Percentiles rank a stretch among this genome's conserved stretches.
Evolutionary conservation across 2,797 vertebrate species (phyloP).

Genomic region (Girardinus metallicus): DNA sequence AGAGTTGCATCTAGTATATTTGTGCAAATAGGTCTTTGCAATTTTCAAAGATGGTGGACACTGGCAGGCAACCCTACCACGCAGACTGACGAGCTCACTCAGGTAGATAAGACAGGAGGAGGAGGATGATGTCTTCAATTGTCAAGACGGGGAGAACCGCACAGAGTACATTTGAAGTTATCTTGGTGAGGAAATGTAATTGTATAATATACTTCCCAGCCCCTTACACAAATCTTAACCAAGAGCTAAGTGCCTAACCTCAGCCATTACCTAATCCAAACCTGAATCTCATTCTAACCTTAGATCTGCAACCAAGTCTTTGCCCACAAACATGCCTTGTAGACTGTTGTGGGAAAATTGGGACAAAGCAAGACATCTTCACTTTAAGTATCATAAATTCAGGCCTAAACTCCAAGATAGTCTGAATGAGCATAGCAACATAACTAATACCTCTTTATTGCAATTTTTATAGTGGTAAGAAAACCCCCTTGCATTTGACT

Average conservation of each 20-base stretch:
- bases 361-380: background rate
- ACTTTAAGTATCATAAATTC: background rate
- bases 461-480: background rate
- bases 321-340: background rate
- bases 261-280: background rate
- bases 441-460: background rate
- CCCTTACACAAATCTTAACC: slow-evolving; percentile 8
- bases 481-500: background rate
- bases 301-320: background rate
- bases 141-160: slow-evolving; percentile 12
- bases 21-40: background rate
- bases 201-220: background rate
- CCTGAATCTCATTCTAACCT: slow-evolving; percentile 6
- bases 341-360: background rate
- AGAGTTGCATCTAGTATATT: background rate
- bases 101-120: background rate
- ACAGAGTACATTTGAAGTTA: background rate
- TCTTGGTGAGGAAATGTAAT: slow-evolving; percentile 2
- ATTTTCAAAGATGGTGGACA: background rate
- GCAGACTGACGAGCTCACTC: background rate
- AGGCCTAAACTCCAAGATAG: background rate
- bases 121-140: background rate
- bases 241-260: background rate
- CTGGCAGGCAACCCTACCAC: background rate
- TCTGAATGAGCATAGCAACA: background rate